phyloP scores from a whole-genome alignment of 2,888 invertebrate genomes.

The Hydrotaea cyrtoneurina region DNA sequence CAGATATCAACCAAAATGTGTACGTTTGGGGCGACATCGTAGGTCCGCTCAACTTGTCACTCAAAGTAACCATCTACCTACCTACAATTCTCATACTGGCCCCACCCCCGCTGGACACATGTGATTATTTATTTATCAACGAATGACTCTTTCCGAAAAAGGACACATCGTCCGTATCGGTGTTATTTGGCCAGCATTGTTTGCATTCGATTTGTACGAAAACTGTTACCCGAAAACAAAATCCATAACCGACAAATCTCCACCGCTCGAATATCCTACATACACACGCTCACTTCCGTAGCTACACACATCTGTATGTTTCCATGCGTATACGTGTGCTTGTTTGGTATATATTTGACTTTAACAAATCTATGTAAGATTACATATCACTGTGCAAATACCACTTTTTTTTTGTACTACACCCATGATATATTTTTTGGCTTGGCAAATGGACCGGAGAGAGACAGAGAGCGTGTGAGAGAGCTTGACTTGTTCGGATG shows the following conservation, averaged over 20 bases:
- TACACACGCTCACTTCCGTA: constrained; percentile 46
- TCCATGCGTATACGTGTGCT: constrained; percentile 38
- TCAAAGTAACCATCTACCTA: not conserved
- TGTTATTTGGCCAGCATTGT: constrained; percentile 22
- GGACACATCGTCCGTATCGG: not conserved
- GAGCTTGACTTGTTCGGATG: not conserved
- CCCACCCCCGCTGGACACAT: not conserved
- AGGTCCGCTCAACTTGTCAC: no score
- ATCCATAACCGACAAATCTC: constrained; percentile 63
- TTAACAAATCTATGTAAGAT: constrained; percentile 6
- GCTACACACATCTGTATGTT: constrained; percentile 37
- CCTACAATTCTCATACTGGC: not conserved
- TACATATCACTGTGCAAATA: constrained; percentile 30
- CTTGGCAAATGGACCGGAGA: not conserved
- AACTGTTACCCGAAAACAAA: constrained; percentile 34
- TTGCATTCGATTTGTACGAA: not conserved
- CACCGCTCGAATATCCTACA: constrained; percentile 43
- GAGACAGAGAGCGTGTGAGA: not conserved
- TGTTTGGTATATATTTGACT: constrained; percentile 24
- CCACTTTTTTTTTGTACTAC: no score
- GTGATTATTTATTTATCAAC: constrained; percentile 23
- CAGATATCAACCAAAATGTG: no score
- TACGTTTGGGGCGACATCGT: no score
- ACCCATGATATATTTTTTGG: no score
- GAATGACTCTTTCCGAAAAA: not conserved